phyloP scores from a whole-genome alignment of 2,113 vertebrate genomes.

The Erythrocercus mccallii region DNA sequence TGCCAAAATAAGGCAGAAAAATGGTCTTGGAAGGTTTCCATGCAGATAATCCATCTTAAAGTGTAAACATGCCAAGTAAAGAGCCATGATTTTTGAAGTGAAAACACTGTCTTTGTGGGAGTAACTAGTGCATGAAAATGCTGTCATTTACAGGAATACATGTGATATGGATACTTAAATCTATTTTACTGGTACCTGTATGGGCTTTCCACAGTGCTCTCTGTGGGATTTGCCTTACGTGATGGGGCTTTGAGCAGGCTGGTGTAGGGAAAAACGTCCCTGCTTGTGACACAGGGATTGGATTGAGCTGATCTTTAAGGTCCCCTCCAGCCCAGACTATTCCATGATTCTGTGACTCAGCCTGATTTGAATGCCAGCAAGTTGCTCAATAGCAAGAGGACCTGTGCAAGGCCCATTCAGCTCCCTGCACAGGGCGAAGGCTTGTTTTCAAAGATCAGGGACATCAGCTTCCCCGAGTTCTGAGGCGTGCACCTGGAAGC shows the following conservation, averaged over 20 bases:
- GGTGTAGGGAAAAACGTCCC: neutral
- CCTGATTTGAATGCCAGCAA: neutral
- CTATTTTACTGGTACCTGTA: neutral
- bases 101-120: neutral
- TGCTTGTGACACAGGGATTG: accelerated
- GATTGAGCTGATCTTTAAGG: neutral
- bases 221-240: neutral
- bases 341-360: neutral
- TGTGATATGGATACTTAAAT: neutral
- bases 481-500: neutral
- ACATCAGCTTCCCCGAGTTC: neutral
- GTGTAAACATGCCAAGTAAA: neutral
- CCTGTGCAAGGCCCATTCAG: neutral
- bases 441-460: neutral
- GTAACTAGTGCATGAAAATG: neutral
- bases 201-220: neutral
- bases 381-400: neutral
- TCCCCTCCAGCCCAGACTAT: neutral
- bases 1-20: conserved; percentile 6
- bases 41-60: neutral
- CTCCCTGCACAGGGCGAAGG: neutral
- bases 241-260: neutral
- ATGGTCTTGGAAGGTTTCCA: neutral
- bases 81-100: neutral
- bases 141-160: neutral